Base-by-base conservation (phyloP, 1,140 invertebrate species). In the Cydia splendana region DNA sequence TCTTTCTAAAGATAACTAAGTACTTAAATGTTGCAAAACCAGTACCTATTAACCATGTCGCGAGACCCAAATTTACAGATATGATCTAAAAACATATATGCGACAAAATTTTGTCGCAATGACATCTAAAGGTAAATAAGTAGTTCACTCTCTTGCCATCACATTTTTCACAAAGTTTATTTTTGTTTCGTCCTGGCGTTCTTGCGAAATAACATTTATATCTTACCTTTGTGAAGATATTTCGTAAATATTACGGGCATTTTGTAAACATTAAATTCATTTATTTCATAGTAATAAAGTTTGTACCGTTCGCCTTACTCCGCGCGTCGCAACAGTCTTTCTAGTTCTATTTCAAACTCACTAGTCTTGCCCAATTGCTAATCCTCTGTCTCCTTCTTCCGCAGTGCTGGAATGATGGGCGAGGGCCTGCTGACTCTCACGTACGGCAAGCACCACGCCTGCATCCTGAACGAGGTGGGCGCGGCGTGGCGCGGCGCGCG, bases 381-480 rank as follows among this genome's bases (percentile, higher is more conserved):
- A 13, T 28, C 53, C 75, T n/a, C 62, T 57, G 77, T 76, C 74
- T 77, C 9, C 2, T 87, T 90, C 5, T 53, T 53, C n/a, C n/a
- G 48, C 87, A 92, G 91, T 91, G 91, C 89, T 91, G 91, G 91
- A 93, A 94, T 93, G 90, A 94, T 94, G 93, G 93, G 92, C 87
- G 93, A 94, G 86, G 93, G 93, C 82, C 90, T 97, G 94, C 95
- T 97, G 94, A 97, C 97, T 87, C 95, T 97, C 92, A 97, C 97
- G 93, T 97, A 97, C 94, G 96, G 96, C 94, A 97, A 97, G 94
- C 97, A 97, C 95, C 96, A 97, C 94, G 96, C 96, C 92, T 97
- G 96, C 90, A 96, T 97, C 94, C 95, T 97, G 89, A 96, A 96
- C 87, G 97, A 97, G 94, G 96, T 97, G 89, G 96, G 96, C 85